Conservation (phyloP, 2,888 invertebrate genomes). For the Lymantria dispar region DNA sequence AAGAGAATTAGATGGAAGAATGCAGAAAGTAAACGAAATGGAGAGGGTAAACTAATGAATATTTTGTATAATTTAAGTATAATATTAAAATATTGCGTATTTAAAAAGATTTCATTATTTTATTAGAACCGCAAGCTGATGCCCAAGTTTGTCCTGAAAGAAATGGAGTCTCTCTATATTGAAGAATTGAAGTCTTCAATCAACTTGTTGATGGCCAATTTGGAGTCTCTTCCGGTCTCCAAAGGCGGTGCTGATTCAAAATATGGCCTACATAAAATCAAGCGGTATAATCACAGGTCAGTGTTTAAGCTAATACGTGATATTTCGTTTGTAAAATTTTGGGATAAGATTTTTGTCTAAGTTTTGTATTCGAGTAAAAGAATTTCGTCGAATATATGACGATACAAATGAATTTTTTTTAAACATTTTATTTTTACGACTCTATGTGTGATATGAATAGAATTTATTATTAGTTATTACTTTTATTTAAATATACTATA, state of each 20-base stretch:
- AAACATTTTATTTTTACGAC: no score
- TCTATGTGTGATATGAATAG: no score
- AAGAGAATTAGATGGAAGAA: constrained; percentile 98
- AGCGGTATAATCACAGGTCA: constrained; percentile 99
- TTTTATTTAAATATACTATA: no score
- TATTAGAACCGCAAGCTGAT: constrained; percentile 95
- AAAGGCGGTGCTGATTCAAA: constrained; percentile 98
- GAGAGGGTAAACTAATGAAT: constrained; percentile 87
- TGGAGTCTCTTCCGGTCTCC: constrained; percentile 99
- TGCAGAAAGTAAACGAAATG: constrained; percentile 98
- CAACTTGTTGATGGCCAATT: constrained; percentile 98
- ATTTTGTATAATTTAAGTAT: constrained; percentile 2
- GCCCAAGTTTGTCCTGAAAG: constrained; percentile 99
- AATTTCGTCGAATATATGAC: no score
- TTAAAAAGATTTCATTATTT: background rate
- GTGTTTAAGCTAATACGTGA: constrained; percentile 32
- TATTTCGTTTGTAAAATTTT: background rate
- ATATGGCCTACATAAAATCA: constrained; percentile 98
- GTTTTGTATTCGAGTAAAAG: no score
- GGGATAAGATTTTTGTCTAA: no score
- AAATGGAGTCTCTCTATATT: constrained; percentile 99
- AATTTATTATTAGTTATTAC: no score
- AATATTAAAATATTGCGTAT: background rate
- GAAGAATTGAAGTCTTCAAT: constrained; percentile 99
- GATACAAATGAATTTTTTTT: no score